Base-by-base conservation (phyloP, 2,888 invertebrate species). In the Lasiommata megera region DNA sequence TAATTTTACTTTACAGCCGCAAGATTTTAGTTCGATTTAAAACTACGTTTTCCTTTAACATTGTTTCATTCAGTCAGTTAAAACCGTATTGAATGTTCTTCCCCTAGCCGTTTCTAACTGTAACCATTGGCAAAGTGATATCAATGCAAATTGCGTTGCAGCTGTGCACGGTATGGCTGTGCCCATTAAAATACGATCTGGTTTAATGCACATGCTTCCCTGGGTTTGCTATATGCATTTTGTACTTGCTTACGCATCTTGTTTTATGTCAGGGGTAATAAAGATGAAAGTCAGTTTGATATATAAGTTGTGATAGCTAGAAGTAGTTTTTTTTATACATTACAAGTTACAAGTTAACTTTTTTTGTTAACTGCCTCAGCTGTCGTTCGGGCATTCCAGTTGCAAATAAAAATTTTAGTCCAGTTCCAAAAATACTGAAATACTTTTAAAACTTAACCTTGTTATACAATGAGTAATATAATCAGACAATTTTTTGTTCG, bases 141-240 rank as follows among this genome's bases (percentile, higher is more conserved):
- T 57, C 57, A 54, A 60, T 60, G 60, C 60, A 60, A 60, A 60
- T 60, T 50, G 53, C 16, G 34, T 38, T 41, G 16, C 60, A 60
- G 50, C 60, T 60, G 60, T 38, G 57, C 47, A 36, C 54, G 44
- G 37, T 38, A 36, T 36, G 37, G 48, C 41, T 40, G 46, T 37
- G 44, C 44, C 54, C 50, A 58, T 54, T 54, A 54, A 43, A 51
- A 48, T 23, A 14, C 12, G 48, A 47, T 41, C 38, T 40, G 47
- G 47, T 40, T 54, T 48, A 43, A 31, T 17, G 41, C 54, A 54
- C 44, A 54, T 54, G 58, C 54, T 58, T 48, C 17, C 48, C 47
- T 11, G 41, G 28, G 40, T 36, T 28, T 36, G 41, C 12, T 38
- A 16, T 18, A 1, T 9, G 28, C 44, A 44, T 44, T 44, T 44